These are phyloP conservation scores for Cephus runcator DNA, from an alignment of 2,888 invertebrate species.

Conservation along the genomic window DNA sequence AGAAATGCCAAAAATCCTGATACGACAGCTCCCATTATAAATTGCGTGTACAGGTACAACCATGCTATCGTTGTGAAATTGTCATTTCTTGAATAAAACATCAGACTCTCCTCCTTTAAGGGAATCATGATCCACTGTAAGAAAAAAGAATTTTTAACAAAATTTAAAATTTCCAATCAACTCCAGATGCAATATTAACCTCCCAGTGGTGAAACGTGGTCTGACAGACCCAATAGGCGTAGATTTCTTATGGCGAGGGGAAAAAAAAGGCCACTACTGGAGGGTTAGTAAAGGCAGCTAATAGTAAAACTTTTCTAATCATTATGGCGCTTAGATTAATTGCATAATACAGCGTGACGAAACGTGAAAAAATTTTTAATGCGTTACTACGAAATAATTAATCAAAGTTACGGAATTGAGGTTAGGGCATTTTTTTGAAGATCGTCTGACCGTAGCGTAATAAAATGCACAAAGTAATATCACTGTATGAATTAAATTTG, in stretches of 20 bases:
- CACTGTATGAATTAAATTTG: neutral
- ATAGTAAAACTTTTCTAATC: neutral
- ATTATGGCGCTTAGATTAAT: neutral
- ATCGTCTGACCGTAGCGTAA: neutral
- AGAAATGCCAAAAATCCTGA: conserved; percentile 44
- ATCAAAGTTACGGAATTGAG: neutral
- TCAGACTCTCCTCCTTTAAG: conserved; percentile 34
- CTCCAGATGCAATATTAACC: neutral
- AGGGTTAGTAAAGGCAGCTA: neutral
- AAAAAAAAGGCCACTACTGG: neutral
- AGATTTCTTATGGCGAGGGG: neutral
- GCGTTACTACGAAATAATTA: neutral
- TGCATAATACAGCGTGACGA: neutral
- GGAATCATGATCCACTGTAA: conserved; percentile 47
- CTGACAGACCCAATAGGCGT: neutral
- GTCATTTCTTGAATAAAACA: conserved; percentile 31
- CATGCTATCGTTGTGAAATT: conserved; percentile 43
- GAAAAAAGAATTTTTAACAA: conserved; percentile 1
- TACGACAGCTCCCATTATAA: conserved; percentile 44
- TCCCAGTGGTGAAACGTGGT: neutral
- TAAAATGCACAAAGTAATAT: neutral
- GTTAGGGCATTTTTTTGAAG: neutral
- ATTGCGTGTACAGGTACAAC: conserved; percentile 52
- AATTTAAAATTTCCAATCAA: neutral
- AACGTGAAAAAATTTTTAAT: neutral